Conservation (phyloP, 2,113 vertebrate genomes). For the Rhinoptilus africanus region DNA sequence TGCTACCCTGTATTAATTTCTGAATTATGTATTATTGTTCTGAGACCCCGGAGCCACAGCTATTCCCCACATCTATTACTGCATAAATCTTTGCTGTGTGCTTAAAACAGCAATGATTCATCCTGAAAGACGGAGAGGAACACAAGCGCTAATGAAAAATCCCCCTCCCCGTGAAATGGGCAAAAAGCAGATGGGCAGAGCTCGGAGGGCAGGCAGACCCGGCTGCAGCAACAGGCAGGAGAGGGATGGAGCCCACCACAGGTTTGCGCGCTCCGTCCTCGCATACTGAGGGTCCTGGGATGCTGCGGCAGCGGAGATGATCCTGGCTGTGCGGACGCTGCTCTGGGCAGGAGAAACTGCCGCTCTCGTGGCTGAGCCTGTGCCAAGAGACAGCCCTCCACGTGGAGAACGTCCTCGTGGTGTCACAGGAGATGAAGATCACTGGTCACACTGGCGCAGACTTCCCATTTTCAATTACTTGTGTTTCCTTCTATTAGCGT, state of each 20-base stretch:
- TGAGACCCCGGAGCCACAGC: constrained; percentile 43
- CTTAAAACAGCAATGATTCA: constrained; percentile 48
- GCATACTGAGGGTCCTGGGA: fast-evolving
- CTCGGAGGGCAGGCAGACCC: neutral
- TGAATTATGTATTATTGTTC: constrained; percentile 67
- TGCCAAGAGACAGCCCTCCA: neutral
- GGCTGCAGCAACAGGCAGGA: neutral
- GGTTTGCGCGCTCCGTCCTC: neutral
- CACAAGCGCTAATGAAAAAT: neutral
- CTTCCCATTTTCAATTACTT: neutral
- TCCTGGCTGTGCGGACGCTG: neutral
- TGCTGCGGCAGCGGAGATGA: neutral
- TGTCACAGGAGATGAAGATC: neutral
- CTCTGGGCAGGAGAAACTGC: neutral
- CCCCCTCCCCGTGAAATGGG: neutral
- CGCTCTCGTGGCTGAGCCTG: neutral
- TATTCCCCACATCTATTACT: constrained; percentile 41
- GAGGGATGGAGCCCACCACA: neutral
- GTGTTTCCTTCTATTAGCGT: neutral
- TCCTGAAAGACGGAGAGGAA: neutral
- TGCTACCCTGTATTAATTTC: constrained; percentile 56
- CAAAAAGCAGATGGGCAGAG: neutral
- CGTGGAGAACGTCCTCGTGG: fast-evolving
- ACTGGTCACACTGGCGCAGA: neutral
- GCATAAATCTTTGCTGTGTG: constrained; percentile 55